Percentiles rank a stretch among this genome's conserved stretches.
These are phyloP conservation scores for Diplodus sargus DNA, from an alignment of 2,797 vertebrate genomes.

Conservation along the genomic window DNA sequence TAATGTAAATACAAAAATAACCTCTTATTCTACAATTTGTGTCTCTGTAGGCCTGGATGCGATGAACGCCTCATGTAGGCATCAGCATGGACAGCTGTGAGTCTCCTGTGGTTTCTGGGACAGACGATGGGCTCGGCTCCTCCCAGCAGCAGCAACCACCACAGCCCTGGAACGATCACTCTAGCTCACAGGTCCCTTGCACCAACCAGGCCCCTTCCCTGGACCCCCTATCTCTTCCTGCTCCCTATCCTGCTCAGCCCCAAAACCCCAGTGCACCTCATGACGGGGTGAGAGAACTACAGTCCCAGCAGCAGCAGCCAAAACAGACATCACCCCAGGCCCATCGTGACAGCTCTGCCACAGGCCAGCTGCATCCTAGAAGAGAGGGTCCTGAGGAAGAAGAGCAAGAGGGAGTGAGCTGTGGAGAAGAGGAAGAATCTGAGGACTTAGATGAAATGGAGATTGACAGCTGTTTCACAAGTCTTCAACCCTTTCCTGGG, in stretches of 20 bases:
- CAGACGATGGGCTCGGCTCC: constrained; percentile 98
- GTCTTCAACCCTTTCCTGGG: constrained; percentile 88
- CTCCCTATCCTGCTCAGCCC: constrained; percentile 82
- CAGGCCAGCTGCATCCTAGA: constrained; percentile 80
- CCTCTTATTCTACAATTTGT: constrained; percentile 61
- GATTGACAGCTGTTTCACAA: constrained; percentile 96
- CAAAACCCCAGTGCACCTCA: constrained; percentile 78
- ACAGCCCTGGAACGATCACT: constrained; percentile 90
- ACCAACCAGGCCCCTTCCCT: constrained; percentile 85
- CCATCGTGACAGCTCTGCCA: constrained; percentile 76
- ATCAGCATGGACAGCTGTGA: constrained; percentile 99
- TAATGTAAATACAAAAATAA: constrained; percentile 60
- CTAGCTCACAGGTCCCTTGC: constrained; percentile 86
- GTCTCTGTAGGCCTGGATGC: constrained; percentile 94
- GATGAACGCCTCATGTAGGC: constrained; percentile 98
- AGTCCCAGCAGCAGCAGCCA: constrained; percentile 79
- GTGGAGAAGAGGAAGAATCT: constrained; percentile 89
- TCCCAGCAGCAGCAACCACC: constrained; percentile 93
- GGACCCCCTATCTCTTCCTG: constrained; percentile 85
- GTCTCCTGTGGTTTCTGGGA: constrained; percentile 98
- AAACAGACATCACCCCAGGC: constrained; percentile 77
- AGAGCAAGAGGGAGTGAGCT: constrained; percentile 87
- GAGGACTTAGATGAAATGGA: constrained; percentile 94
- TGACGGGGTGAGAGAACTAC: constrained; percentile 84
- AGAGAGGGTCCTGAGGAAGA: constrained; percentile 87